These are phyloP conservation scores for Nipponacmea schrenckii DNA, from an alignment of 2,888 invertebrate species.

Conservation along the genomic window DNA sequence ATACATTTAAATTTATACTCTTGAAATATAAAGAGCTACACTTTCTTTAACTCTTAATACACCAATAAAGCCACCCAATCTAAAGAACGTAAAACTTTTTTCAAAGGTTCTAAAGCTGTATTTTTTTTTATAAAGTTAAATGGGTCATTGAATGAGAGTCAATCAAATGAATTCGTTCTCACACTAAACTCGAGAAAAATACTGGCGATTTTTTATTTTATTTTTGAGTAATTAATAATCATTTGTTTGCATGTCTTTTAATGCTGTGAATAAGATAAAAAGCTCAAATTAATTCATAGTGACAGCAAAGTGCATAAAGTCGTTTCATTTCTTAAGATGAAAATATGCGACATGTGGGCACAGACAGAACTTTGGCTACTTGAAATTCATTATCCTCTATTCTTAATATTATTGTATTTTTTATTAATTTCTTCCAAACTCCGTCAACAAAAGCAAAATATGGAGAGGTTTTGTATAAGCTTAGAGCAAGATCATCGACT, in stretches of 20 bases:
- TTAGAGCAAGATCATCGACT: constrained; percentile 3
- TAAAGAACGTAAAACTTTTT: too few relatives aligned
- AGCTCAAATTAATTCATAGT: constrained; percentile 1
- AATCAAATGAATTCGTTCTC: too few relatives aligned
- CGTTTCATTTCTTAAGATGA: constrained; percentile 2
- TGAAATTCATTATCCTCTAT: constrained; percentile 5
- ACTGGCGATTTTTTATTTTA: too few relatives aligned
- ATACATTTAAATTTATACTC: background rate
- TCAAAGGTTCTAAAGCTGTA: too few relatives aligned
- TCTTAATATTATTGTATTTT: constrained; percentile 2
- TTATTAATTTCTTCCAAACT: background rate
- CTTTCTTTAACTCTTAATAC: too few relatives aligned
- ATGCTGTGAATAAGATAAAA: constrained; percentile 6
- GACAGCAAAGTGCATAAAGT: background rate
- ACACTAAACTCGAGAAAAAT: too few relatives aligned
- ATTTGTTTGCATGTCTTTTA: constrained; percentile 9
- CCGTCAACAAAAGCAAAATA: constrained; percentile 1
- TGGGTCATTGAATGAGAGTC: too few relatives aligned
- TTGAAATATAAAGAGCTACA: background rate
- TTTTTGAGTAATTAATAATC: background rate
- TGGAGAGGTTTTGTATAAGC: background rate
- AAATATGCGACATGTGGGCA: constrained; percentile 7
- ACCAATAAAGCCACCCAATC: too few relatives aligned
- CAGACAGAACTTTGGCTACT: constrained; percentile 2
- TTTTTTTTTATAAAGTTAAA: too few relatives aligned